These are phyloP conservation scores for Drosophila anomalata DNA, from an alignment of 2,888 invertebrate species.

Conservation along the genomic window DNA sequence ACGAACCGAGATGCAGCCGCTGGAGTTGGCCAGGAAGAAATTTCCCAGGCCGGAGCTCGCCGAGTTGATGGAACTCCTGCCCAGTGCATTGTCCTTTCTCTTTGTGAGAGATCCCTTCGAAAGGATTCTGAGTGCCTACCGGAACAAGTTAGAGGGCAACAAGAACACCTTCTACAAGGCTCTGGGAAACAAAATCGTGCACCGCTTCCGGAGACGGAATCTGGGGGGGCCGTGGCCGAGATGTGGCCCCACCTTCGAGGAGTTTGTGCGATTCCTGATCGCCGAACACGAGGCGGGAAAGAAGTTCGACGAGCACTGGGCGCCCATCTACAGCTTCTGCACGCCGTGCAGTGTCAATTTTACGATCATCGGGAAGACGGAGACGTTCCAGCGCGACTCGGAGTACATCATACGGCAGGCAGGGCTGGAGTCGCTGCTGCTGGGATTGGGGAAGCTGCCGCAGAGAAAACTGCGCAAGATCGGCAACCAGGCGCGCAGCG, in stretches of 20 bases:
- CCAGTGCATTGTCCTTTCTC: constrained; percentile 87
- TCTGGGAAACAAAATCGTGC: constrained; percentile 87
- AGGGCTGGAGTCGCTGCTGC: constrained; percentile 85
- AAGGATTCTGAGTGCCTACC: constrained; percentile 88
- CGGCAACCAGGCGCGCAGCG: constrained; percentile 82
- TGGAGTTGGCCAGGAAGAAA: constrained; percentile 88
- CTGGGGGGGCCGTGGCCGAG: constrained; percentile 63
- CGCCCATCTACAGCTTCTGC: constrained; percentile 87
- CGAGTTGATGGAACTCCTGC: constrained; percentile 87
- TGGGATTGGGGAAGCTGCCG: constrained; percentile 84
- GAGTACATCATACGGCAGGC: constrained; percentile 86
- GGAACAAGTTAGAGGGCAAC: constrained; percentile 90
- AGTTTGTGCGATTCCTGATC: constrained; percentile 89
- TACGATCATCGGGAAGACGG: constrained; percentile 87
- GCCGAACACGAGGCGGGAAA: constrained; percentile 85
- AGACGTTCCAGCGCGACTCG: constrained; percentile 86
- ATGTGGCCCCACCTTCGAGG: constrained; percentile 87
- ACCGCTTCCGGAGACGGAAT: constrained; percentile 84
- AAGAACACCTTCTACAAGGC: constrained; percentile 89
- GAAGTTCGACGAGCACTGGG: constrained; percentile 88
- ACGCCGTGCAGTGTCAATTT: constrained; percentile 88
- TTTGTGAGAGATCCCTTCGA: constrained; percentile 90
- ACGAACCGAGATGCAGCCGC: constrained; percentile 86
- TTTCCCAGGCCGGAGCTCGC: constrained; percentile 88
- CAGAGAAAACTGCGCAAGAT: constrained; percentile 85